phyloP scores from a whole-genome alignment of 2,888 invertebrate genomes.

The Odontocerum albicorne region DNA sequence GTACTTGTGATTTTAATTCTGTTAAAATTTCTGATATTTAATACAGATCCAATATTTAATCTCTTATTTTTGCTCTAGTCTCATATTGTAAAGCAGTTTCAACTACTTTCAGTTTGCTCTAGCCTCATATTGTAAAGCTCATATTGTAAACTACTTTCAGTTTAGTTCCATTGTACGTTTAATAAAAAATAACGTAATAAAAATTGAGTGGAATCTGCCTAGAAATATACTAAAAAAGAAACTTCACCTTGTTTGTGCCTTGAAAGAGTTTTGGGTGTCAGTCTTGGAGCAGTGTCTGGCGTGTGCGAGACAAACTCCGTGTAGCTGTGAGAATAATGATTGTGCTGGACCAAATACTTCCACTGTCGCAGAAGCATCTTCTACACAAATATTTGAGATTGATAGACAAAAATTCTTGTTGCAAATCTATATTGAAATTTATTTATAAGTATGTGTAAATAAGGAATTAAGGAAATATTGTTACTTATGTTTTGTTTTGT shows the following conservation, averaged over 20 bases:
- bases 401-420: constrained; percentile 57
- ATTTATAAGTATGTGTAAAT: constrained; percentile 26
- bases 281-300: not conserved
- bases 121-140: too few species aligned
- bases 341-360: constrained; percentile 11
- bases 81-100: too few species aligned
- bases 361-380: constrained; percentile 42
- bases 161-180: too few species aligned
- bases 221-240: constrained; percentile 6
- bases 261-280: not conserved
- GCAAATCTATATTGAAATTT: constrained; percentile 26
- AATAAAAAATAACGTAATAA: too few species aligned
- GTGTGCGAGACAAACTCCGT: not conserved
- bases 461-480: constrained; percentile 18
- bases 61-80: too few species aligned
- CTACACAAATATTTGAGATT: constrained; percentile 58
- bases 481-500: constrained; percentile 28
- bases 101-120: too few species aligned
- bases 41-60: too few species aligned
- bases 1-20: too few species aligned
- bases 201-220: too few species aligned
- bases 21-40: too few species aligned
- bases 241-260: constrained; percentile 28
- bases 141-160: too few species aligned
- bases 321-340: not conserved